A percentile compares a stretch with the other conserved stretches of the same genome.
phyloP scores from a whole-genome alignment of 1,140 invertebrate species.

The Lucilia cuprina region DNA sequence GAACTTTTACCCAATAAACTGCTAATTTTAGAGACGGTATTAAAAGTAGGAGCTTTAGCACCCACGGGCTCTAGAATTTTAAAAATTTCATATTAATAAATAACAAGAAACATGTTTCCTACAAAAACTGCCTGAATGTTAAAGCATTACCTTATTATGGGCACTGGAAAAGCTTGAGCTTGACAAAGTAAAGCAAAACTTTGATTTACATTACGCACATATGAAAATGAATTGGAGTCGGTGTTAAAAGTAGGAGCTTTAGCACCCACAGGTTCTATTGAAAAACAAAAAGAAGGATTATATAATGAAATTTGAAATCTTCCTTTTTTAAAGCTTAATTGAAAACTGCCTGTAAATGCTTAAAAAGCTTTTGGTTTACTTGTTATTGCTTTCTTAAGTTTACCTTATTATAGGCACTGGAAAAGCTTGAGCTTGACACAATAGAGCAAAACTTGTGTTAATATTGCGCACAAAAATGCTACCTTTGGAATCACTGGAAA shows the following conservation, averaged over 20 bases:
- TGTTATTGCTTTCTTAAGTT: neutral
- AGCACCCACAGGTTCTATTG: constrained; percentile 72
- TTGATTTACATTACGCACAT: constrained; percentile 65
- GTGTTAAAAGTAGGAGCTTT: constrained; percentile 73
- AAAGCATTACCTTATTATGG: constrained; percentile 65
- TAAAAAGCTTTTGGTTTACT: too few species aligned
- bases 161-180: constrained; percentile 76
- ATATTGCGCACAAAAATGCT: constrained; percentile 66
- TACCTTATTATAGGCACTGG: constrained; percentile 71
- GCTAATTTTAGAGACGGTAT: constrained; percentile 57
- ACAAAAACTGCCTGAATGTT: constrained; percentile 6
- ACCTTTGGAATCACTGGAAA: constrained; percentile 70
- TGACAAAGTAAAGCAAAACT: constrained; percentile 74
- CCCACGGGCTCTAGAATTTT: constrained; percentile 70
- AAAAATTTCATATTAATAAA: neutral
- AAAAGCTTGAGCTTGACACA: constrained; percentile 78
- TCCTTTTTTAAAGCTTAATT: neutral
- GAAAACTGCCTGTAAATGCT: constrained; percentile 22
- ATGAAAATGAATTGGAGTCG: constrained; percentile 67
- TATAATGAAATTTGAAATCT: neutral
- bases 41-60: constrained; percentile 71
- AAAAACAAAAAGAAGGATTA: neutral
- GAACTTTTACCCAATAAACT: constrained; percentile 74
- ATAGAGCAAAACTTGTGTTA: constrained; percentile 68
- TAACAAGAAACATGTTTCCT: neutral